Percentiles rank a stretch among this genome's conserved stretches.
Evolutionary conservation across 2,113 vertebrate species (phyloP).

Genomic region (Rhinopomastus cyanomelas): DNA sequence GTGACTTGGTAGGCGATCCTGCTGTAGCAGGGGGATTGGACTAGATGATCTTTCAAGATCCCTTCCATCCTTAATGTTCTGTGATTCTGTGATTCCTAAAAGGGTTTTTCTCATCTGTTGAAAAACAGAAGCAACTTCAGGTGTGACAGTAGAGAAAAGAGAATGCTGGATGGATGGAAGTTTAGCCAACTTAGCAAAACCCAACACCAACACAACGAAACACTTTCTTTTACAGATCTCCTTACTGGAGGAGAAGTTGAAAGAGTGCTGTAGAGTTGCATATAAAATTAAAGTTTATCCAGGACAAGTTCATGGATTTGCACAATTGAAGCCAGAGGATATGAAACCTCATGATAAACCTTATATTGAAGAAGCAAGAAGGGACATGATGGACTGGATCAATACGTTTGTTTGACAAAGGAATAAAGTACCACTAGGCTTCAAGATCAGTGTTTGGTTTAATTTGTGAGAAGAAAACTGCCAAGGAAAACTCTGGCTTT

Average conservation of each 20-base stretch:
- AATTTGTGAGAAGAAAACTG: not conserved
- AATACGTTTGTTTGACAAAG: conserved; percentile 80
- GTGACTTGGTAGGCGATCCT: too few species aligned
- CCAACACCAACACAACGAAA: not conserved
- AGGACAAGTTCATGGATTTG: conserved; percentile 91
- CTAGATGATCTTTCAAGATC: too few species aligned
- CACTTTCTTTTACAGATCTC: conserved; percentile 73
- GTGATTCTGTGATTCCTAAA: too few species aligned
- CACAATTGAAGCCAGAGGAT: conserved; percentile 88
- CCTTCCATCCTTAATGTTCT: too few species aligned
- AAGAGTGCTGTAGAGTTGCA: conserved; percentile 81
- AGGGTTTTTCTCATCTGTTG: not conserved
- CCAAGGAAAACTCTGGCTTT: not conserved
- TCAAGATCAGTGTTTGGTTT: not conserved
- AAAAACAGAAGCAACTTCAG: not conserved
- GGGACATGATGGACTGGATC: conserved; percentile 88
- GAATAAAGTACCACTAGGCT: not conserved
- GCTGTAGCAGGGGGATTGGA: too few species aligned
- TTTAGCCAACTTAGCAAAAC: not conserved
- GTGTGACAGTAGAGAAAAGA: not conserved
- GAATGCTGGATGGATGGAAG: not conserved
- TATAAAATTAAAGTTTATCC: conserved; percentile 90
- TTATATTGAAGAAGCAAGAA: conserved; percentile 85
- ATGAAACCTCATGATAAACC: conserved; percentile 81
- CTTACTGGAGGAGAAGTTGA: conserved; percentile 79